Base-by-base conservation (phyloP, 2,797 vertebrate genomes). In the Pseudochaenichthys georgianus region DNA sequence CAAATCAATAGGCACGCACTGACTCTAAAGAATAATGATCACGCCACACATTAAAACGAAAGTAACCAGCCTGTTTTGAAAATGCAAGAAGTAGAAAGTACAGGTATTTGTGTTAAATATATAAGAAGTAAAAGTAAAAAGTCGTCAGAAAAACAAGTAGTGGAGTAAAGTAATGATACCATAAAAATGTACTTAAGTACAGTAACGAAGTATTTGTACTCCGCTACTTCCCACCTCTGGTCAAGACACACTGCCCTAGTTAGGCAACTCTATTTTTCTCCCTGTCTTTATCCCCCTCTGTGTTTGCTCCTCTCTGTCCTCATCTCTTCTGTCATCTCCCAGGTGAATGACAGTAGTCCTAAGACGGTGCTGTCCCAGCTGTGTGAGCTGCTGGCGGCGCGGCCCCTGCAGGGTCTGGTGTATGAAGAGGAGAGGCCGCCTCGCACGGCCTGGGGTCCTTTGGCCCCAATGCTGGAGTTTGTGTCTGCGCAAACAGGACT, bases 381-480 rank as follows among this genome's bases (percentile, higher is more conserved):
- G 84, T 99, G 97, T 90, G 97, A 97, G 85, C 95, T 98, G 75
- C 94, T 99, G 93, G 96, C 97, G 70, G 96, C 96, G 70, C 93
- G 97, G 82, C 96, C 96, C 80, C 95, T 98, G 89, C 97, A 99
- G 83, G 97, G 97, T 72, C 95, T 99, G 31, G 97, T 99, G 74
- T 99, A 98, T 75, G 97, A 99, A 94, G 97, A 99, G 91, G 97
- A 98, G 90, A 90, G 95, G 86, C 93, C 95, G 62, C 91, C 94
- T 41, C 93, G 92, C 21, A 93, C 93, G 9, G 90, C 94, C 77
- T 94, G 94, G 73, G 94, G 95, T 58, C 94, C 97, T 55, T 91
- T 98, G 76, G 96, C 97, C 70, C 97, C 97, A 77, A 97, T 98
- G 94, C 95, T 99, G 75, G 97, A 99, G 93, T 99, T 99, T 90